Evolutionary conservation across 2,888 invertebrate genomes (phyloP), one percentile per base, ranked within the genome.

Genomic region (Habrosyne pyritoides): DNA sequence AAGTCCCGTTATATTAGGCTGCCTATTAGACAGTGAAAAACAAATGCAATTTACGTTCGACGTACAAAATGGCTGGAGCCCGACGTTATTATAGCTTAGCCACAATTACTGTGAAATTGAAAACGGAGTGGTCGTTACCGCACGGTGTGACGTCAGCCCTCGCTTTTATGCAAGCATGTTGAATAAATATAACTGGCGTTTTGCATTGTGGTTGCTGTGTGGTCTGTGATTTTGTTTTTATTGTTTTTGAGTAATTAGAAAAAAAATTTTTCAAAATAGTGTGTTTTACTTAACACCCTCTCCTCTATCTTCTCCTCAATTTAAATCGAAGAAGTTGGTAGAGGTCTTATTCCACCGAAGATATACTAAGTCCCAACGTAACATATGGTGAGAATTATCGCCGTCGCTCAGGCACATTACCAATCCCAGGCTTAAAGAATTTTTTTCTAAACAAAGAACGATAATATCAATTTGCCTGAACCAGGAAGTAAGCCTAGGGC

Each of bases 21-120:
- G 63, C 54, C 60, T 55, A 53, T 70, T 64, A 70, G 70, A 71
- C 68, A 69, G 64, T 70, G 78, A 82, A 88, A 89, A 89, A 86
- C 85, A 88, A 87, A 87, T 78, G 74, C 79, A 84, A 89, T 89
- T 88, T 87, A 78, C 79, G 76, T 81, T 81, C 79, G 79, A 69
- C 71, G 78, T 77, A 76, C 79, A 70, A 86, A 89, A 89, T 90
- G 87, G 85, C 80, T 69, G 77, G 77, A 76, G 76, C 71, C 80
- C 70, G 66, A 57, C 73, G 81, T 82, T 85, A 88, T 88, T 89
- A 87, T 79, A 75, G 86, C 81, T 80, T 75, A 73, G 81, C 83
- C 84, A 82, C 87, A 88, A 89, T 91, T 89, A 89, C 81, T 66
- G 80, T 73, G 89, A 89, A 91, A 91, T 91, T 91, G 91, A 91